A percentile compares a stretch with the other conserved stretches of the same genome.
Evolutionary conservation across 2,113 vertebrate species (phyloP).

Genomic region (Panthera uncia): DNA sequence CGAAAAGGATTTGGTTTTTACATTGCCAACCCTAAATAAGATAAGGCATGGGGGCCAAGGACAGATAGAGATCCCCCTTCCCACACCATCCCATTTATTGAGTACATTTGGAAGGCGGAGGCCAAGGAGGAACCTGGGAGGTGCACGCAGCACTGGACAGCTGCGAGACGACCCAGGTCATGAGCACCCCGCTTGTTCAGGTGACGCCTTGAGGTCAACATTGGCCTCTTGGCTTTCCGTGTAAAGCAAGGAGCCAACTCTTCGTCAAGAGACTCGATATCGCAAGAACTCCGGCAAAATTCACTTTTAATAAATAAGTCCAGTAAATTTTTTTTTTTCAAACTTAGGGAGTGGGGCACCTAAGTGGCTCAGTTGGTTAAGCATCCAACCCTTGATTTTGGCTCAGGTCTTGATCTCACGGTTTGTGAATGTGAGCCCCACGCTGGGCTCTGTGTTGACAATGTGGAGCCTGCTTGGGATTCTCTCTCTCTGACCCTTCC

Average conservation of each 20-base stretch:
- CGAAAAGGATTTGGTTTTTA: not conserved
- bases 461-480: too few species aligned
- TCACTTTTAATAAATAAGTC: not conserved
- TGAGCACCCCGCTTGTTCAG: not conserved
- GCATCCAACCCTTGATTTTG: too few species aligned
- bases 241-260: not conserved
- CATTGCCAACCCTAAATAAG: not conserved
- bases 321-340: not conserved
- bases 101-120: not conserved
- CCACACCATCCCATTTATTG: not conserved
- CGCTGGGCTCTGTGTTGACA: too few species aligned
- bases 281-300: not conserved
- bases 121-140: not conserved
- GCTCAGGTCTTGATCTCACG: too few species aligned
- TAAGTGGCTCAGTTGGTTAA: too few species aligned
- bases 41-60: not conserved
- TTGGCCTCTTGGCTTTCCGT: not conserved
- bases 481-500: too few species aligned
- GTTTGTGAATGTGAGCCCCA: too few species aligned
- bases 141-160: accelerated
- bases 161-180: accelerated
- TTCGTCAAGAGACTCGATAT: not conserved
- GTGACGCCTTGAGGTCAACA: not conserved
- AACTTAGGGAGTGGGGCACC: too few species aligned
- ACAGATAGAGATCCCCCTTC: not conserved